Conservation (phyloP, 2,113 vertebrate genomes). For the Hemiscyllium ocellatum region DNA sequence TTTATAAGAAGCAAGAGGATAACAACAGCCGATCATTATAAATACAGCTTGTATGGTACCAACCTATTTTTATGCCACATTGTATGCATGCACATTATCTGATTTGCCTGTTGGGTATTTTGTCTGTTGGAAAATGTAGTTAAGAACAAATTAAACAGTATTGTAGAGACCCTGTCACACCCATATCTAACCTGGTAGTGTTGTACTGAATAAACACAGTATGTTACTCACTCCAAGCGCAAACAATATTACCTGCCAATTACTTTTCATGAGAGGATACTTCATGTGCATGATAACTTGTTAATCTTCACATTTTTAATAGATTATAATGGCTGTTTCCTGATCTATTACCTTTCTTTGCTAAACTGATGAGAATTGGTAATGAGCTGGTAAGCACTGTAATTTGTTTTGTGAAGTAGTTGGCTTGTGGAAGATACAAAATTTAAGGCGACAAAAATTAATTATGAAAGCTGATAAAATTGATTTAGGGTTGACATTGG, state of each 20-base stretch:
- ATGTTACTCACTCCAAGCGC: neutral
- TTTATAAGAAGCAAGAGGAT: neutral
- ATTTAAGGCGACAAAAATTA: neutral
- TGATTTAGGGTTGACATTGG: neutral
- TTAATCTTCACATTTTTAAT: neutral
- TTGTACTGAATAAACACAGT: neutral
- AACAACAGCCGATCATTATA: neutral
- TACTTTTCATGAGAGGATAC: neutral
- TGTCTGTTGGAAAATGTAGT: neutral
- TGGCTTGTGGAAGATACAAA: neutral
- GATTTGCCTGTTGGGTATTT: constrained; percentile 7
- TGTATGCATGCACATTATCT: neutral
- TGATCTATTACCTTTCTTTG: neutral
- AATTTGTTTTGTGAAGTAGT: neutral
- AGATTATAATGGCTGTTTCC: neutral
- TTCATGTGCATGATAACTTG: neutral
- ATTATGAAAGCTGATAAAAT: neutral
- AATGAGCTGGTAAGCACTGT: neutral
- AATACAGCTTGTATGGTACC: neutral
- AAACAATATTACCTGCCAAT: neutral
- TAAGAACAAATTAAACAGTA: neutral
- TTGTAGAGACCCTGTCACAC: neutral
- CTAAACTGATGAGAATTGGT: neutral
- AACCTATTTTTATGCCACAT: neutral
- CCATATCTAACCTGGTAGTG: neutral